Evolutionary conservation across 2,888 invertebrate species (phyloP).

Genomic region (Polylopha cassiicola): DNA sequence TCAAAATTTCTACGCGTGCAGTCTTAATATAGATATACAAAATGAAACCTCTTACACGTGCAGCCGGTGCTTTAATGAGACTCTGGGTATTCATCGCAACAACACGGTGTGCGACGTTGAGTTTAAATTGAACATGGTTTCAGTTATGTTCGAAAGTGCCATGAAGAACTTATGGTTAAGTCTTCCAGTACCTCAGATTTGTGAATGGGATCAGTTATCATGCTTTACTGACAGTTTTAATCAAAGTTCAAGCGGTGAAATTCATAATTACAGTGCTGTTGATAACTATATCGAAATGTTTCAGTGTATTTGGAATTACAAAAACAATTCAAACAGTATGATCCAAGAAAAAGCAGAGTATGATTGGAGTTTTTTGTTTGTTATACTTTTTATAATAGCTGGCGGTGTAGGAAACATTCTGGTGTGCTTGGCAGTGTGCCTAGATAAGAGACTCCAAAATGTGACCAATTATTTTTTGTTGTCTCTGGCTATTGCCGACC

Average conservation of each 20-base stretch:
- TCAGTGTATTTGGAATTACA: constrained; percentile 59
- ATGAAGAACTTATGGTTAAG: constrained; percentile 61
- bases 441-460: constrained; percentile 94
- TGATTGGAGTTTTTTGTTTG: constrained; percentile 91
- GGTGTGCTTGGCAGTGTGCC: constrained; percentile 94
- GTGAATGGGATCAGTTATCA: constrained; percentile 51
- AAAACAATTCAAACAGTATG: constrained; percentile 47
- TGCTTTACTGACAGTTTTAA: constrained; percentile 51
- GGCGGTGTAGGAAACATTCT: constrained; percentile 94
- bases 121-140: constrained; percentile 62
- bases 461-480: constrained; percentile 97
- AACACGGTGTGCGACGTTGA: constrained; percentile 54
- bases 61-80: constrained; percentile 46
- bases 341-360: too few species aligned
- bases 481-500: constrained; percentile 94
- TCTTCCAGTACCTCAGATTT: constrained; percentile 49
- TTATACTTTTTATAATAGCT: constrained; percentile 90
- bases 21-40: constrained; percentile 59
- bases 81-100: constrained; percentile 49
- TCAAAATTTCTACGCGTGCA: constrained; percentile 33
- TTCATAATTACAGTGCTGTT: constrained; percentile 35
- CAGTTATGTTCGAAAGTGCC: constrained; percentile 60
- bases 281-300: constrained; percentile 44
- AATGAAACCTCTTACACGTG: constrained; percentile 70
- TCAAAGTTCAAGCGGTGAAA: constrained; percentile 58